A percentile compares a stretch with the other conserved stretches of the same genome.
phyloP scores from a whole-genome alignment of 1,140 invertebrate genomes.

The Cryptotermes secundus region DNA sequence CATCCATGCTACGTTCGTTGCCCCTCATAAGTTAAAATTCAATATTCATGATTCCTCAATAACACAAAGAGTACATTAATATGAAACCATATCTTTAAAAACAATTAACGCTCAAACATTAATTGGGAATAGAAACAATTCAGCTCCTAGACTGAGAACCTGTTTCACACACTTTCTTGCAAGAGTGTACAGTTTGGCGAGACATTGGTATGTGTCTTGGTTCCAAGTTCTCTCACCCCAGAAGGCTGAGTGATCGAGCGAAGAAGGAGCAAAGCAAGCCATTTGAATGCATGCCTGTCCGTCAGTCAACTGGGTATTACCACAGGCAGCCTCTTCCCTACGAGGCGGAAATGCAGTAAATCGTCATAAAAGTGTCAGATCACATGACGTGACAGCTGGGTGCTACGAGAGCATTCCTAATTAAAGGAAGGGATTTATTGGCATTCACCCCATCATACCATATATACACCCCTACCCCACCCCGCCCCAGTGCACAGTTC shows the following conservation, averaged over 20 bases:
- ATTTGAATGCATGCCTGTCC: conserved; percentile 69
- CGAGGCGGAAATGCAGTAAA: conserved; percentile 50
- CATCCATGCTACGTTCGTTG: too few species aligned
- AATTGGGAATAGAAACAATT: too few species aligned
- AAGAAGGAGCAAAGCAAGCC: conserved; percentile 58
- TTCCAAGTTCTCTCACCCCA: neutral
- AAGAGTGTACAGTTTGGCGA: neutral
- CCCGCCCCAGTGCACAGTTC: neutral
- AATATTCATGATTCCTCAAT: too few species aligned
- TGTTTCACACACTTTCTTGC: neutral
- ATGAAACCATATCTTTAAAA: too few species aligned
- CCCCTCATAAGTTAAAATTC: too few species aligned
- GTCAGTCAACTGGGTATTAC: conserved; percentile 64
- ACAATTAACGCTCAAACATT: too few species aligned
- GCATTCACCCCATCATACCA: conserved; percentile 27
- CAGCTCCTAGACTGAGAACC: too few species aligned
- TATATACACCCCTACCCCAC: neutral
- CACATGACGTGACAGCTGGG: conserved; percentile 41
- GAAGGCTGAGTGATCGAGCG: neutral
- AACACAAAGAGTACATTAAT: too few species aligned
- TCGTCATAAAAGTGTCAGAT: conserved; percentile 69
- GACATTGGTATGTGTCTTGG: conserved; percentile 15
- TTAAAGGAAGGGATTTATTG: conserved; percentile 65
- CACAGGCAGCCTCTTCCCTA: conserved; percentile 31
- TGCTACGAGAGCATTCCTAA: conserved; percentile 56